A percentile compares a stretch with the other conserved stretches of the same genome.
These are phyloP conservation scores for Pseudobourletiella spinata DNA, from an alignment of 1,140 invertebrate species.

Conservation along the genomic window DNA sequence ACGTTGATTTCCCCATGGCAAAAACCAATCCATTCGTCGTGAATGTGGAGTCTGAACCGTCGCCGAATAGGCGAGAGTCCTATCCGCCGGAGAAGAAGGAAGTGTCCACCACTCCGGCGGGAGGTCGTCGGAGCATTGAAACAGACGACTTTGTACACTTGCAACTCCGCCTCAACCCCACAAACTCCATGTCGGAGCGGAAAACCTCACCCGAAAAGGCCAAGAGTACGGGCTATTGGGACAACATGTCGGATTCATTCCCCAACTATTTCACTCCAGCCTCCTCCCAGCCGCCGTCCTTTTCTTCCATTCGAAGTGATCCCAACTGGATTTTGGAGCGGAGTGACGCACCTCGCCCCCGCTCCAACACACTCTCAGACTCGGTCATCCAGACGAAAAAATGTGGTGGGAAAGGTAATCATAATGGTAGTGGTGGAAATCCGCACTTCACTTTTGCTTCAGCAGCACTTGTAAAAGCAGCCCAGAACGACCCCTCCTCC, in stretches of 20 bases:
- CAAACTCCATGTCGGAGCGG: conserved; percentile 2
- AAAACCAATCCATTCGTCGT: conserved; percentile 26
- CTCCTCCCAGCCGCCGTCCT: background rate
- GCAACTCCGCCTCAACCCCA: conserved; percentile 5
- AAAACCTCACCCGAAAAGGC: conserved; percentile 22
- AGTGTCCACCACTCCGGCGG: background rate
- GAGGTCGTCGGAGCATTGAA: background rate
- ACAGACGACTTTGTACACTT: conserved; percentile 20
- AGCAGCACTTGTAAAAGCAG: background rate
- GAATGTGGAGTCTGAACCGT: background rate
- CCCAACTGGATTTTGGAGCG: conserved; percentile 14
- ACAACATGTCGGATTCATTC: conserved; percentile 1
- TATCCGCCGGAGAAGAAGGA: background rate
- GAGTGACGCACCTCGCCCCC: background rate
- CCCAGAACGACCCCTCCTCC: no score
- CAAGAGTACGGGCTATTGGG: conserved; percentile 10
- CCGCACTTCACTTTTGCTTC: background rate
- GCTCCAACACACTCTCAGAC: conserved; percentile 30
- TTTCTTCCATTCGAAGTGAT: conserved; percentile 10
- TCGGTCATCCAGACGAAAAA: background rate
- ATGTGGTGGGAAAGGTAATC: background rate
- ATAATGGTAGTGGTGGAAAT: background rate
- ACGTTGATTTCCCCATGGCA: conserved; percentile 26
- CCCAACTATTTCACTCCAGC: conserved; percentile 24
- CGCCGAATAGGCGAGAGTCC: background rate